Evolutionary conservation across 2,888 invertebrate genomes (phyloP).

Genomic region (Therioaphis trifolii): DNA sequence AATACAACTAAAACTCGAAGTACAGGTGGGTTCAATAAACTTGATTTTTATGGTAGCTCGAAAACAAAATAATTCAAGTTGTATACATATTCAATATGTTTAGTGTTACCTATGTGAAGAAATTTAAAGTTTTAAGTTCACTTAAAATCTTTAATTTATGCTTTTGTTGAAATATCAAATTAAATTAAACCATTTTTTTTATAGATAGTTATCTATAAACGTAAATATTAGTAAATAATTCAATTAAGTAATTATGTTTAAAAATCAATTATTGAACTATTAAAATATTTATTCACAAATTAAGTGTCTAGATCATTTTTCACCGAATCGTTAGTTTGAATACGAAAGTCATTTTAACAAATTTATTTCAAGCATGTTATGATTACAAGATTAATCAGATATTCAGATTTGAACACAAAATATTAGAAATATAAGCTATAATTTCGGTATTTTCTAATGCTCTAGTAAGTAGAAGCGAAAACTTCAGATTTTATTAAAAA

Average conservation of each 20-base stretch:
- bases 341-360: too few species aligned
- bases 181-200: constrained; percentile 16
- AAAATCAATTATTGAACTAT: constrained; percentile 45
- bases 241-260: constrained; percentile 33
- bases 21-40: neutral
- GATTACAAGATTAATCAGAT: too few species aligned
- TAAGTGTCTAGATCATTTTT: constrained; percentile 4
- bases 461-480: too few species aligned
- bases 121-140: neutral
- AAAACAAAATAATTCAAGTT: neutral
- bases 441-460: too few species aligned
- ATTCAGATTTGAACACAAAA: too few species aligned
- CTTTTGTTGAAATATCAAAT: neutral
- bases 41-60: neutral
- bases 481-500: neutral
- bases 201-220: neutral
- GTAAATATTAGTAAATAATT: constrained; percentile 21
- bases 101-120: too few species aligned
- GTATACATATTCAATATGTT: neutral
- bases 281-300: constrained; percentile 29
- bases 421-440: too few species aligned
- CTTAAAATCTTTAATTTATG: neutral
- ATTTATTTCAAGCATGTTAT: too few species aligned
- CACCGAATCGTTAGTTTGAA: too few species aligned
- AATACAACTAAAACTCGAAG: constrained; percentile 4